Base-by-base conservation (phyloP, 2,888 invertebrate species). In the Thelaira solivaga region DNA sequence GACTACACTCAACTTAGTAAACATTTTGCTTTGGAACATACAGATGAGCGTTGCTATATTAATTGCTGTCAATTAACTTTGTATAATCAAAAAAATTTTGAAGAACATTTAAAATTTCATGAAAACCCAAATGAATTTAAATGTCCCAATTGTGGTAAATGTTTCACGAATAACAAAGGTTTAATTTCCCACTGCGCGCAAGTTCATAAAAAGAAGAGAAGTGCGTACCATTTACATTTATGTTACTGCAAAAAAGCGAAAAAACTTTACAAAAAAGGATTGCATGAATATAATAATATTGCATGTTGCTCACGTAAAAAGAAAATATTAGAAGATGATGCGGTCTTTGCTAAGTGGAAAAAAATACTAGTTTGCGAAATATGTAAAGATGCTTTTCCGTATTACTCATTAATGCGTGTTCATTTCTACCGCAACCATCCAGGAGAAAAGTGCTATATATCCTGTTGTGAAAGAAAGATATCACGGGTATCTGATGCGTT, bases 391-490 rank as follows among this genome's bases (percentile, higher is more conserved):
- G 18, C 26, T 0, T 72, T 80, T 11, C 11, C 49, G 0, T 81
- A 76, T 18, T 82, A 82, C 22, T 80, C 80, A 0, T 62, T 31
- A 4, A 67, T 84, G 22, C 78, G 81, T 10, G 45, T 45, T 4
- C 84, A 84, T 64, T 84, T 64, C 18, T 79, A 76, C 5, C 68
- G 69, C n/a, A 36, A 43, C 1, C 84, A 84, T 67, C 80, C 81
- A 11, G 75, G 59, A 4, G 55, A 80, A 62, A 62, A 59, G 29
- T 82, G 76, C 4, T 82, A 80, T 34, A 82, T 82, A 1, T 55
- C 31, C 1, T 84, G 84, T 51, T 84, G 84, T 26, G 69, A 82
- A 1, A 81, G 79, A 10, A 82, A 81, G 34, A 81, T 81, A 29
- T 61, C 64, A 2, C 81, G 81, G 16, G 81, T 82, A 5, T 80